Percentiles rank a stretch among this genome's conserved stretches.
Conservation (phyloP, 2,797 vertebrate genomes). For the Pseudomugil gertrudae region DNA sequence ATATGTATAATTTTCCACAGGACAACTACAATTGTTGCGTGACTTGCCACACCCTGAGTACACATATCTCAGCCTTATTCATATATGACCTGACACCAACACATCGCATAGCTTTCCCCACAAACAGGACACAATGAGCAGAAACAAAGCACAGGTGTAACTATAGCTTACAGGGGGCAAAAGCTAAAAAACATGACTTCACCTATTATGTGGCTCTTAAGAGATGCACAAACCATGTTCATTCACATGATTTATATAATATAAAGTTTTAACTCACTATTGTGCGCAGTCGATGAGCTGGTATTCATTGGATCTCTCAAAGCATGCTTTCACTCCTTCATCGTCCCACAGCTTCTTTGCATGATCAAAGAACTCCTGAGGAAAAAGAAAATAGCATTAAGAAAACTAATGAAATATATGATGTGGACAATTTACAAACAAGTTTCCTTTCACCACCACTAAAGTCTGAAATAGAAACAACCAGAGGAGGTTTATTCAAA, state of each 20-base stretch:
- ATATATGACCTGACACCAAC: slow-evolving; percentile 62
- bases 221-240: slow-evolving; percentile 2
- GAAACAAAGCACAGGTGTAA: slow-evolving; percentile 23
- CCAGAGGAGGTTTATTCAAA: neutral
- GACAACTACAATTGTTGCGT: slow-evolving; percentile 51
- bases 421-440: neutral
- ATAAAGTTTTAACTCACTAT: slow-evolving; percentile 88
- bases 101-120: slow-evolving; percentile 40
- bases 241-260: slow-evolving; percentile 1
- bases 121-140: slow-evolving; percentile 40
- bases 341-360: slow-evolving; percentile 99
- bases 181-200: slow-evolving; percentile 13
- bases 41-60: slow-evolving; percentile 74
- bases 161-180: slow-evolving; percentile 33
- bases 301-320: slow-evolving; percentile 97
- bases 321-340: slow-evolving; percentile 98
- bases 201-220: slow-evolving; percentile 10
- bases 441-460: neutral
- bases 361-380: slow-evolving; percentile 98
- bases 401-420: neutral
- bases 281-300: slow-evolving; percentile 99
- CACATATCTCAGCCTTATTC: slow-evolving; percentile 67
- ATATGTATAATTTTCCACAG: slow-evolving; percentile 61
- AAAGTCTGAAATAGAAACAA: neutral
- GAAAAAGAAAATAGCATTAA: slow-evolving; percentile 11